These are phyloP conservation scores for Anthonomus grandis DNA, from an alignment of 1,140 invertebrate species.

Conservation along the genomic window DNA sequence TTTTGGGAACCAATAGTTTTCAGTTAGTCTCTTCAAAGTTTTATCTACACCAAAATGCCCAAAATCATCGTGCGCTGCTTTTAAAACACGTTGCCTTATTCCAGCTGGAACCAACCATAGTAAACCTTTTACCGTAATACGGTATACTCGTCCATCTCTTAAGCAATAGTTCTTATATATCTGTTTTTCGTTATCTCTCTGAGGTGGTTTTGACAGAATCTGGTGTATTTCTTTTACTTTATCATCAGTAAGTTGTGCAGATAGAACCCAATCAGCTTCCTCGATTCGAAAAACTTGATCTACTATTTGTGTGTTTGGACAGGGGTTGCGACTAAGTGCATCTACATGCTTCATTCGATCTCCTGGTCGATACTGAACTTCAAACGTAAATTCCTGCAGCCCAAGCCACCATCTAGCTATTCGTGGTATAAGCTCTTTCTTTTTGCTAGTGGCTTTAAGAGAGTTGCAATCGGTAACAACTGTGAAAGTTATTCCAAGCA, in stretches of 20 bases:
- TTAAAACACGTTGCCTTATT: slow-evolving; percentile 35
- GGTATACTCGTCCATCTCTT: slow-evolving; percentile 36
- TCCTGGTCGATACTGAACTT: slow-evolving; percentile 37
- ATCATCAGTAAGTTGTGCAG: slow-evolving; percentile 24
- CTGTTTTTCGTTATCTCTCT: slow-evolving; percentile 14
- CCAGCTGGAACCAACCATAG: slow-evolving; percentile 41
- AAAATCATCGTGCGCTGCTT: slow-evolving; percentile 40
- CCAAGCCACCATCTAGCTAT: slow-evolving; percentile 41
- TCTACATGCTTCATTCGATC: slow-evolving; percentile 26
- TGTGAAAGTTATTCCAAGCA: slow-evolving; percentile 41
- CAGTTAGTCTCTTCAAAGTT: slow-evolving; percentile 33
- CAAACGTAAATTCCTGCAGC: slow-evolving; percentile 20
- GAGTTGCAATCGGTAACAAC: slow-evolving; percentile 32
- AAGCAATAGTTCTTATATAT: slow-evolving; percentile 39
- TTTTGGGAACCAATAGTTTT: slow-evolving; percentile 41
- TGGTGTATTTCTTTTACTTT: slow-evolving; percentile 19
- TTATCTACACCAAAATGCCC: slow-evolving; percentile 43
- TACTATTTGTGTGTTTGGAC: too few species aligned
- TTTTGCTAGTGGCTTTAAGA: not conserved
- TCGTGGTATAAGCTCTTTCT: slow-evolving; percentile 36
- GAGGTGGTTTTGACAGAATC: slow-evolving; percentile 20
- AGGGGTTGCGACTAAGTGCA: slow-evolving; percentile 17
- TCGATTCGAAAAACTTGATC: slow-evolving; percentile 14
- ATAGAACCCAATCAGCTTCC: slow-evolving; percentile 23
- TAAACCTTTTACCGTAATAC: slow-evolving; percentile 31